Evolutionary conservation across 1,140 invertebrate species (phyloP).

Genomic region (Drosophila triauraria): DNA sequence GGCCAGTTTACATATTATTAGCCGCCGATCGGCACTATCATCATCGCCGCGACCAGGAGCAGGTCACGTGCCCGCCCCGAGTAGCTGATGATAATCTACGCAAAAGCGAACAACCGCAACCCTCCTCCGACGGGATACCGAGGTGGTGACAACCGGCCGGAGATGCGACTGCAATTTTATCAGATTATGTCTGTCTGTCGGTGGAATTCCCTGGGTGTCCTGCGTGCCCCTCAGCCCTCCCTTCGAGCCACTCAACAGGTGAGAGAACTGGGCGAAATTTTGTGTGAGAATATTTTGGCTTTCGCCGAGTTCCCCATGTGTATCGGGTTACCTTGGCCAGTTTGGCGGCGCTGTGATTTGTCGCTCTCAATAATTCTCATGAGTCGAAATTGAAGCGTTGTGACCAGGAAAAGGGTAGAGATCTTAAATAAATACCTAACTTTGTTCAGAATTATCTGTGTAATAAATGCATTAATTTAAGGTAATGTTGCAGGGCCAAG

Average conservation of each 20-base stretch:
- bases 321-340: slow-evolving; percentile 57
- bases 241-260: slow-evolving; percentile 61
- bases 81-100: slow-evolving; percentile 68
- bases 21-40: slow-evolving; percentile 52
- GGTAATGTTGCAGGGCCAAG: neutral
- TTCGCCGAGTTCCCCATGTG: slow-evolving; percentile 43
- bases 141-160: slow-evolving; percentile 44
- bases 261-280: slow-evolving; percentile 41
- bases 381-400: slow-evolving; percentile 59
- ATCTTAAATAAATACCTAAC: neutral
- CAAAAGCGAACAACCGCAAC: slow-evolving; percentile 58
- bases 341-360: slow-evolving; percentile 70
- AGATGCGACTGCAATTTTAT: slow-evolving; percentile 76
- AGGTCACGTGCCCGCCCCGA: slow-evolving; percentile 72
- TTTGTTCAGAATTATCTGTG: neutral
- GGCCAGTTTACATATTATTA: slow-evolving; percentile 80
- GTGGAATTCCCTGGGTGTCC: slow-evolving; percentile 49
- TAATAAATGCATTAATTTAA: neutral
- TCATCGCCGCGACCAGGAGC: slow-evolving; percentile 31
- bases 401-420: neutral
- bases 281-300: slow-evolving; percentile 75
- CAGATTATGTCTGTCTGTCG: slow-evolving; percentile 61
- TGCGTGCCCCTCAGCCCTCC: neutral
- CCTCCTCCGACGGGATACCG: slow-evolving; percentile 30
- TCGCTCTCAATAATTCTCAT: slow-evolving; percentile 75